These are phyloP conservation scores for Tyto alba DNA, from an alignment of 2,113 vertebrate genomes.

Conservation along the genomic window DNA sequence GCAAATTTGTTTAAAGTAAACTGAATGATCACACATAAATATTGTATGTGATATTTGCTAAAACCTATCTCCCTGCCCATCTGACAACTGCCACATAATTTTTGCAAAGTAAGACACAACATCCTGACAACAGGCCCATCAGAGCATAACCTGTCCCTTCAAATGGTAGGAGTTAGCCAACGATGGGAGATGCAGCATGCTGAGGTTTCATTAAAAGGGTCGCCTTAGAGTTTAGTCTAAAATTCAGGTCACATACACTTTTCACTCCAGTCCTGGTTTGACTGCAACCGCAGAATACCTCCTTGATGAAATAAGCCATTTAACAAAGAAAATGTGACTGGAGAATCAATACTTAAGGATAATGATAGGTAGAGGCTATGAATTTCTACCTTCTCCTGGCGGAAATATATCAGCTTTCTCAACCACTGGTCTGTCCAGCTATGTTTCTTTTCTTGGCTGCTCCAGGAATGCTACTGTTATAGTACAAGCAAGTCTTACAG, in stretches of 20 bases:
- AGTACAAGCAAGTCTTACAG: not conserved
- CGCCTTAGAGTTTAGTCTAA: not conserved
- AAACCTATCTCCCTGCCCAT: not conserved
- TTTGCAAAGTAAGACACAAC: not conserved
- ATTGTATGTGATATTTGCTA: slow-evolving; percentile 1
- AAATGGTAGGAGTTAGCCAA: not conserved
- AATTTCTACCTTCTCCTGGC: not conserved
- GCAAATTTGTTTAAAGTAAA: slow-evolving; percentile 53
- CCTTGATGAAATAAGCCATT: slow-evolving; percentile 6
- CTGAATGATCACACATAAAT: not conserved
- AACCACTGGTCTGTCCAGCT: not conserved
- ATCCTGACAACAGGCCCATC: not conserved
- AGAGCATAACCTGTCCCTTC: not conserved
- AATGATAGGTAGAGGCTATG: not conserved
- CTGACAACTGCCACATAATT: not conserved
- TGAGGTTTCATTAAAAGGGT: not conserved
- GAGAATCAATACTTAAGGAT: slow-evolving; percentile 1
- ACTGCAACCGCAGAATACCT: not conserved
- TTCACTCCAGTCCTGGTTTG: not conserved
- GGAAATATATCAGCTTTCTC: slow-evolving; percentile 7
- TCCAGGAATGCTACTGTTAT: not conserved
- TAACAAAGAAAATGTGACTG: slow-evolving; percentile 23
- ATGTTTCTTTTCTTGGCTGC: not conserved
- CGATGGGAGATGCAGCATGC: not conserved
- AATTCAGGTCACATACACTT: not conserved